phyloP scores from a whole-genome alignment of 1,140 invertebrate species.

The Mizuhopecten yessoensis region DNA sequence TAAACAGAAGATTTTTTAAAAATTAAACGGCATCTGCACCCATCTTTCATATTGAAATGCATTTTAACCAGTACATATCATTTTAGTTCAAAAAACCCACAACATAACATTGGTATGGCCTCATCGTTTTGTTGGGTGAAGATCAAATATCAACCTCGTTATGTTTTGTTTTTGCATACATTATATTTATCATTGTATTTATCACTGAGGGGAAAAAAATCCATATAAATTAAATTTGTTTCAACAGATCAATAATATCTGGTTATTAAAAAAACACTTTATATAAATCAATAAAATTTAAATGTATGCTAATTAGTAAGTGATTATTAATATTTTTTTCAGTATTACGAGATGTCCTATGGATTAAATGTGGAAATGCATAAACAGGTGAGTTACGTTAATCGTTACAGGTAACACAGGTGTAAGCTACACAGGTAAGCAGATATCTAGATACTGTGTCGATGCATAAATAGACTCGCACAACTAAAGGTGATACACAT shows the following conservation, averaged over 20 bases:
- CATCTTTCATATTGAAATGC: no score
- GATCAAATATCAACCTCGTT: no score
- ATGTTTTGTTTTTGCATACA: no score
- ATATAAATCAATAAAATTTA: not conserved
- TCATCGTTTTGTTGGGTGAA: no score
- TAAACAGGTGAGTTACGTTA: slow-evolving; percentile 93
- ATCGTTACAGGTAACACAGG: not conserved
- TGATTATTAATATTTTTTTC: slow-evolving; percentile 85
- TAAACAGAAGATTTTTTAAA: not conserved
- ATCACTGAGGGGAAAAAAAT: no score
- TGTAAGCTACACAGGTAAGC: not conserved
- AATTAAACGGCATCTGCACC: no score
- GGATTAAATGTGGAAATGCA: slow-evolving; percentile 99
- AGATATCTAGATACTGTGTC: not conserved
- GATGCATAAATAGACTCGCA: not conserved
- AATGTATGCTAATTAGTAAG: not conserved
- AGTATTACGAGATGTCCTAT: slow-evolving; percentile 99
- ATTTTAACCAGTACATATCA: no score
- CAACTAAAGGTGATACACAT: slow-evolving; percentile 28
- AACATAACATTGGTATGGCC: no score
- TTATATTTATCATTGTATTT: no score
- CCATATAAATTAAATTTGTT: no score
- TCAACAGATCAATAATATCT: no score
- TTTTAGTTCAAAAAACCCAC: no score
- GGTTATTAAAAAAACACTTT: not conserved